phyloP scores from a whole-genome alignment of 2,113 vertebrate species.

The Callionymus lyra region DNA sequence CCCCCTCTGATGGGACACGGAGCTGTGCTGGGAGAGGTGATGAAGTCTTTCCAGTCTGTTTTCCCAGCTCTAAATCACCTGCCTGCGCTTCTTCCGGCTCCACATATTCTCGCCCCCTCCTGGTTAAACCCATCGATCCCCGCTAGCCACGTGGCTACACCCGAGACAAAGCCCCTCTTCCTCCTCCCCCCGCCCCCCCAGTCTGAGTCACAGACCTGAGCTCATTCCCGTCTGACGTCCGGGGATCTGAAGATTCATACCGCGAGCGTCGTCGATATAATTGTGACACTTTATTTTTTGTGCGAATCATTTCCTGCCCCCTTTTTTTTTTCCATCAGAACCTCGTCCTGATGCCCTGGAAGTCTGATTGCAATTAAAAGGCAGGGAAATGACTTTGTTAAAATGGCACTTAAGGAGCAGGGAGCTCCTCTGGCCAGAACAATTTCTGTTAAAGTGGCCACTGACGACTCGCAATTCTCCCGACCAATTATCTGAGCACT shows the following conservation, averaged over 20 bases:
- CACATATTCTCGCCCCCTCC: constrained; percentile 43
- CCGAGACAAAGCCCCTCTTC: constrained; percentile 44
- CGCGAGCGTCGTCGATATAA: constrained; percentile 4
- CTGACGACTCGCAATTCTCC: constrained; percentile 59
- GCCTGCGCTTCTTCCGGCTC: constrained; percentile 53
- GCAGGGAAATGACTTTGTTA: constrained; percentile 51
- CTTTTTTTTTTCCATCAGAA: too few species aligned
- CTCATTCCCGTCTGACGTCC: constrained; percentile 36
- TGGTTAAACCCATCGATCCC: constrained; percentile 57
- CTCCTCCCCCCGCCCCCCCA: constrained; percentile 19
- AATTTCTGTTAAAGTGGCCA: constrained; percentile 49
- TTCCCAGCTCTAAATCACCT: constrained; percentile 41
- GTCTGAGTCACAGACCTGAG: constrained; percentile 34
- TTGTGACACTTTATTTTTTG: constrained; percentile 7
- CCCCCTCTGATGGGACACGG: constrained; percentile 41
- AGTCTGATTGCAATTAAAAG: constrained; percentile 63
- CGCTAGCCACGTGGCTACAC: constrained; percentile 46
- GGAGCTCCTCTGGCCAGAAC: constrained; percentile 48
- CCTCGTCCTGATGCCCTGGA: constrained; percentile 34
- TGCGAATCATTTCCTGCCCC: too few species aligned
- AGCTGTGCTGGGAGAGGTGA: constrained; percentile 42
- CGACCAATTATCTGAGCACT: constrained; percentile 61
- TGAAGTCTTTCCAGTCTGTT: constrained; percentile 52
- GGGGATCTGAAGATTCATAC: constrained; percentile 22
- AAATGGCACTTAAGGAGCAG: constrained; percentile 58